Percentiles rank a stretch among this genome's conserved stretches.
phyloP scores from a whole-genome alignment of 2,797 vertebrate genomes.

The Sebastes reedi region DNA sequence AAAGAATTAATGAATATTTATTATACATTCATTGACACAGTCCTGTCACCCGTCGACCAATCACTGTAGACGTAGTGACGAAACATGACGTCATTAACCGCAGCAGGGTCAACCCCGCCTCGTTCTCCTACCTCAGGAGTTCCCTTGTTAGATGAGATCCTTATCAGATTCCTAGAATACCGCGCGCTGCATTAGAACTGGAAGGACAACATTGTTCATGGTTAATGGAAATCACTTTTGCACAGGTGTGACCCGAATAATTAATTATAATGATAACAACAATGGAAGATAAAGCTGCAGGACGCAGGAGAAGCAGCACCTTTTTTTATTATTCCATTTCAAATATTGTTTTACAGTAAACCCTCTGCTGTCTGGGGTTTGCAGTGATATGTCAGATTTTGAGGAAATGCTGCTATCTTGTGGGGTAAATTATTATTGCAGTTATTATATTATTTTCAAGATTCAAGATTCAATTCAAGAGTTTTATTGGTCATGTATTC shows the following conservation, averaged over 20 bases:
- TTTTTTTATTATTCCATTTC: not conserved
- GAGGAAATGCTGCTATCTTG: conserved; percentile 5
- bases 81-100: not conserved
- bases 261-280: not conserved
- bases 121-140: not conserved
- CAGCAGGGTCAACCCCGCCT: not conserved
- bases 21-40: not conserved
- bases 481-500: too few species aligned
- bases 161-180: not conserved
- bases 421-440: not conserved
- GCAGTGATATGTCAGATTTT: not conserved
- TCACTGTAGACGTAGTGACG: not conserved
- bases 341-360: too few species aligned
- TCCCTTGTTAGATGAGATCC: not conserved
- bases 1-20: not conserved
- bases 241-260: not conserved
- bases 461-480: too few species aligned
- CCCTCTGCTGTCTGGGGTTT: accelerated
- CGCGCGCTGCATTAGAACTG: not conserved
- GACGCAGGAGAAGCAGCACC: too few species aligned
- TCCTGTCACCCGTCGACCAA: too few species aligned
- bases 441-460: too few species aligned
- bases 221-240: not conserved
- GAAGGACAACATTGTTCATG: not conserved
- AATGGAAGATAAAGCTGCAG: too few species aligned